Percentiles rank a stretch among this genome's conserved stretches.
phyloP scores from a whole-genome alignment of 2,113 vertebrate genomes.

The Caracal caracal region DNA sequence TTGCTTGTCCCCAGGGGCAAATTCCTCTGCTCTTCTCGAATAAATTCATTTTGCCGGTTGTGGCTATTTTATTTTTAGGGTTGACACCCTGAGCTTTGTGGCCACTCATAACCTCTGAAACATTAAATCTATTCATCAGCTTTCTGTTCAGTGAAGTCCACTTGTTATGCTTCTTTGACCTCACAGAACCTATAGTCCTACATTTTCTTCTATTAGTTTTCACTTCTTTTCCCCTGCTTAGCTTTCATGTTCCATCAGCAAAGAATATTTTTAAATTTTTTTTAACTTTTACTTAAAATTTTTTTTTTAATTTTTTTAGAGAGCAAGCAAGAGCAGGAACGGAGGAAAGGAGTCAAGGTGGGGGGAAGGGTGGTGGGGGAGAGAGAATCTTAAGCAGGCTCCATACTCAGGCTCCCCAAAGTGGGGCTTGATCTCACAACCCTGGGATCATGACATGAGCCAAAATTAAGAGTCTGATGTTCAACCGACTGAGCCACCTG shows the following conservation, averaged over 20 bases:
- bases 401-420: too few species aligned
- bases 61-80: not conserved
- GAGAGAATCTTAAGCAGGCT: too few species aligned
- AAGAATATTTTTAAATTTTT: not conserved
- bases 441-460: too few species aligned
- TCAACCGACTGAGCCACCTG: too few species aligned
- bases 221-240: not conserved
- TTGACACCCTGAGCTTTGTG: not conserved
- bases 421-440: too few species aligned
- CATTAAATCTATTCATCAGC: not conserved
- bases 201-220: not conserved
- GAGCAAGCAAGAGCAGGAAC: too few species aligned
- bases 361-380: too few species aligned
- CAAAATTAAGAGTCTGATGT: too few species aligned
- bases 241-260: not conserved
- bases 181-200: not conserved
- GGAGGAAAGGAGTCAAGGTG: too few species aligned
- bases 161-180: not conserved
- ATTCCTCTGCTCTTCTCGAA: not conserved
- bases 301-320: too few species aligned
- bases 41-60: not conserved
- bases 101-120: not conserved
- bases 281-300: too few species aligned
- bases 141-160: not conserved
- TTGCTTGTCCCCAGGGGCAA: not conserved